These are phyloP conservation scores for Drosophila bocki DNA, from an alignment of 1,140 invertebrate species.

Conservation along the genomic window DNA sequence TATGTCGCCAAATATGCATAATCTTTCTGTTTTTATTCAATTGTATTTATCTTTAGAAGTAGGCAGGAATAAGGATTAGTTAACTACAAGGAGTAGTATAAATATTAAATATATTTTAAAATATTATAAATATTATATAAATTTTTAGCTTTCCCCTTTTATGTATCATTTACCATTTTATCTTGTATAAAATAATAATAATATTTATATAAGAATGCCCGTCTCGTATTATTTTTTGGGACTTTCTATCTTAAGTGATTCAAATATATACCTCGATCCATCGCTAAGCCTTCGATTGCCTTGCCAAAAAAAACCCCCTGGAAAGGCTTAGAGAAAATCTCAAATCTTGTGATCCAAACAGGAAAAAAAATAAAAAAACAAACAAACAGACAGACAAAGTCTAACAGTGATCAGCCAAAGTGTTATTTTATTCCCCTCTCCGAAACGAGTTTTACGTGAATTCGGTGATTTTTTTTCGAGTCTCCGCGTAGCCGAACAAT, in stretches of 20 bases:
- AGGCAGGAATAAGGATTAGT: too few species aligned
- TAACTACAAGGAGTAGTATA: neutral
- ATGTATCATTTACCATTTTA: too few species aligned
- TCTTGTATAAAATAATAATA: neutral
- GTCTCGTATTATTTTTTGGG: neutral
- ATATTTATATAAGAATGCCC: neutral
- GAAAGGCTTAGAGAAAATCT: conserved; percentile 11
- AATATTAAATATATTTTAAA: neutral
- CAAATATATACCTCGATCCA: conserved; percentile 20
- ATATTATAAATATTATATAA: neutral
- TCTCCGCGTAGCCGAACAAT: conserved; percentile 34
- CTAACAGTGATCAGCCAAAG: conserved; percentile 33
- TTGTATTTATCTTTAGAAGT: too few species aligned
- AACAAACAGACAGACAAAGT: conserved; percentile 2
- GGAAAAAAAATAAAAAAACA: conserved; percentile 5
- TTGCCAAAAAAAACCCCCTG: conserved; percentile 20
- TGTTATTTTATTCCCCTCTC: conserved; percentile 16
- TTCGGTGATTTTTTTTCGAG: conserved; percentile 15
- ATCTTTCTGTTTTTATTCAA: too few species aligned
- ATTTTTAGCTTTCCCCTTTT: neutral
- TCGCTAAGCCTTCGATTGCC: conserved; percentile 2
- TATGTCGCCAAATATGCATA: too few species aligned
- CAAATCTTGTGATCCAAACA: conserved; percentile 23
- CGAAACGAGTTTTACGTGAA: conserved; percentile 66
- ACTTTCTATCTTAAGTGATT: conserved; percentile 34